Conservation (phyloP, 2,888 invertebrate genomes). For the Clitarchus hookeri region DNA sequence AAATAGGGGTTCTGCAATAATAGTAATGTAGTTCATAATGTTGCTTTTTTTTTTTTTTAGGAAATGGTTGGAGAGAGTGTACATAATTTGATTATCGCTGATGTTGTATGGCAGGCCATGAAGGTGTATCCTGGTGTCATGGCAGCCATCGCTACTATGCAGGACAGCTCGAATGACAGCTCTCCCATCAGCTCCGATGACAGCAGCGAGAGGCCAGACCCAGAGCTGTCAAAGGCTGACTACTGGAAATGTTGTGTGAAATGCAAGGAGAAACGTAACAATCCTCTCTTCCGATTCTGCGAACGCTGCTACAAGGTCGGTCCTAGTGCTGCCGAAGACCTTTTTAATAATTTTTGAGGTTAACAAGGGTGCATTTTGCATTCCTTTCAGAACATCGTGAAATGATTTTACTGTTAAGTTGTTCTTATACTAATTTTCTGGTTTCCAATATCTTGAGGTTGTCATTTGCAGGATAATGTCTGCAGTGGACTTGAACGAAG, state of each 20-base stretch:
- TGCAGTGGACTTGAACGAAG: no score
- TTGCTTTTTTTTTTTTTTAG: no score
- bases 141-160: background rate
- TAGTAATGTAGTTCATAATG: no score
- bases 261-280: conserved; percentile 64
- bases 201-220: conserved; percentile 44
- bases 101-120: background rate
- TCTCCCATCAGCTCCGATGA: conserved; percentile 41
- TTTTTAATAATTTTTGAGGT: no score
- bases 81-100: no score
- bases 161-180: background rate
- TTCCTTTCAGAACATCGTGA: no score
- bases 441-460: no score
- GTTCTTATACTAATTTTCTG: no score
- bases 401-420: no score
- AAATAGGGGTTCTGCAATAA: no score
- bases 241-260: conserved; percentile 64
- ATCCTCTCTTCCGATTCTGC: conserved; percentile 68
- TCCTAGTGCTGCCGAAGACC: background rate
- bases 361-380: no score
- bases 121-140: background rate
- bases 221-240: conserved; percentile 61
- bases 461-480: no score
- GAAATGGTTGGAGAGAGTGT: background rate
- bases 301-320: conserved; percentile 72